Percentiles rank a stretch among this genome's conserved stretches.
Evolutionary conservation across 2,888 invertebrate species (phyloP).

Genomic region (Hecatera dysodea): DNA sequence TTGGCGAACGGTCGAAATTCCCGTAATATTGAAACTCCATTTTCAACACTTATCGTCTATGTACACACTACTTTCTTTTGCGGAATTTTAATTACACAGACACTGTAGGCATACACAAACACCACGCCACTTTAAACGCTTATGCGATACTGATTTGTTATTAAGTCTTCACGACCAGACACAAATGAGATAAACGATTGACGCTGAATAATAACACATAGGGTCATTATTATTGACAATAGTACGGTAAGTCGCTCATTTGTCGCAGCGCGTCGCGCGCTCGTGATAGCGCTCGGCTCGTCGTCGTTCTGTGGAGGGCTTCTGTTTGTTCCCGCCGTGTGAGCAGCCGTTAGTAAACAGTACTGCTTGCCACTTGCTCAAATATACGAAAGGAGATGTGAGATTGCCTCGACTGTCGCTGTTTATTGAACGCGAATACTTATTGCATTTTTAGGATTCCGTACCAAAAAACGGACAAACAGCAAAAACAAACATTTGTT

Average conservation of each 20-base stretch:
- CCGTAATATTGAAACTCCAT: constrained; percentile 89
- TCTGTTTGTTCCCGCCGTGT: constrained; percentile 63
- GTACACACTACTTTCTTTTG: constrained; percentile 54
- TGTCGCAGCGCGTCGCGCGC: constrained; percentile 39
- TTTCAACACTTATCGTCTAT: constrained; percentile 50
- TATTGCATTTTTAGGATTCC: no score
- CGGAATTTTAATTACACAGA: constrained; percentile 63
- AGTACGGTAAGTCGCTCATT: constrained; percentile 61
- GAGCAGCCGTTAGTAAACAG: constrained; percentile 73
- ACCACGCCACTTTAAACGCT: constrained; percentile 78
- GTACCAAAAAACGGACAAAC: no score
- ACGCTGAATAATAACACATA: constrained; percentile 77
- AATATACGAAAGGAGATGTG: constrained; percentile 63
- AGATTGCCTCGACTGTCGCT: constrained; percentile 44
- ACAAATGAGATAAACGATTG: constrained; percentile 84
- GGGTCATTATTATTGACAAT: constrained; percentile 75
- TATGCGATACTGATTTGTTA: constrained; percentile 84
- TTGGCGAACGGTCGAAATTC: constrained; percentile 79
- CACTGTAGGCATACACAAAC: constrained; percentile 71
- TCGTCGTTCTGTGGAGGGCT: constrained; percentile 48
- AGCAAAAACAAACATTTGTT: no score
- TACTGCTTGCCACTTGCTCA: constrained; percentile 68
- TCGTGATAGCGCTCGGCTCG: constrained; percentile 54
- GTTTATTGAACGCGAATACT: constrained; percentile 49
- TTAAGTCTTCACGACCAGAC: constrained; percentile 79